Percentiles rank a stretch among this genome's conserved stretches.
These are phyloP conservation scores for Atherinomorus stipes DNA, from an alignment of 2,113 vertebrate genomes.

Conservation along the genomic window DNA sequence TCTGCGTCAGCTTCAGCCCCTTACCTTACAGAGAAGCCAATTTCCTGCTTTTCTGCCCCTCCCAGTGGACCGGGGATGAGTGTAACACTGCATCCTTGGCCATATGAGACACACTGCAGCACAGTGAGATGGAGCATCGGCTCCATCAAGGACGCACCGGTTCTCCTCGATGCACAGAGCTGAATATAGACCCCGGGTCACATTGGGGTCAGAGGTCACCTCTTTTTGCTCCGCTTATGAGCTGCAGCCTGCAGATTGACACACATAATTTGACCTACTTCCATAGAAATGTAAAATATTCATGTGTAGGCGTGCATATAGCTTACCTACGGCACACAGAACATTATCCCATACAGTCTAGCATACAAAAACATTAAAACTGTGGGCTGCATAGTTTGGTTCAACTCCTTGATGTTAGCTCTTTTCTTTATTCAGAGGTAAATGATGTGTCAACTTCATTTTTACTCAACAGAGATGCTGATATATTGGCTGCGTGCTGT, in stretches of 20 bases:
- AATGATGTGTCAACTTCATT: not conserved
- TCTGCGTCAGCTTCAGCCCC: slow-evolving; percentile 3
- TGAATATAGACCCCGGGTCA: slow-evolving; percentile 63
- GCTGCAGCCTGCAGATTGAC: not conserved
- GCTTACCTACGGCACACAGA: no score
- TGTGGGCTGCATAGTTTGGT: no score
- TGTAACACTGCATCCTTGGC: slow-evolving; percentile 43
- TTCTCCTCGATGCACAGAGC: slow-evolving; percentile 23
- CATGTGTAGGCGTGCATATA: not conserved
- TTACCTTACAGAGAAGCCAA: slow-evolving; percentile 15
- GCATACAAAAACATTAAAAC: no score
- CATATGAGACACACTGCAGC: slow-evolving; percentile 65
- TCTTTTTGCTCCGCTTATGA: slow-evolving; percentile 37
- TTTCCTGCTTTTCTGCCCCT: slow-evolving; percentile 38
- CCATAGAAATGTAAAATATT: not conserved
- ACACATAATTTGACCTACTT: slow-evolving; percentile 11
- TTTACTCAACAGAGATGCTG: slow-evolving; percentile 1
- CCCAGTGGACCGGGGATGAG: slow-evolving; percentile 36
- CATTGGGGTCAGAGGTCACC: slow-evolving; percentile 46
- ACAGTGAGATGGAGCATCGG: slow-evolving; percentile 48
- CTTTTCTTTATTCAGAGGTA: not conserved
- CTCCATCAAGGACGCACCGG: slow-evolving; percentile 52
- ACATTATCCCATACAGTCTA: no score
- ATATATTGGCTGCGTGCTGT: not conserved
- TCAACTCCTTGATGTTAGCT: not conserved